Base-by-base conservation (phyloP, 2,797 vertebrate genomes). In the Mus caroli region DNA sequence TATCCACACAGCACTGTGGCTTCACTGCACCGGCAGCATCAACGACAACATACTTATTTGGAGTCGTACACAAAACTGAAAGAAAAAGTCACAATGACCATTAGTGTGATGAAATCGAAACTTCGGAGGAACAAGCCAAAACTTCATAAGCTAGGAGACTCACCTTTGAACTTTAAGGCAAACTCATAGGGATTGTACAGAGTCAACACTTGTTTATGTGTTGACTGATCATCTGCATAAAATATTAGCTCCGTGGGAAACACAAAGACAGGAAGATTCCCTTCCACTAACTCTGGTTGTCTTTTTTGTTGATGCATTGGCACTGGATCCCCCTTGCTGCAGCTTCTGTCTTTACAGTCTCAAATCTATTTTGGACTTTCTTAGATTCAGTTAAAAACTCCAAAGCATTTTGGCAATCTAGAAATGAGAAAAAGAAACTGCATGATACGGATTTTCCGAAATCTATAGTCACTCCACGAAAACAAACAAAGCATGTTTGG, bases 171-270 rank as follows among this genome's bases (percentile, higher is more conserved):
- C 98, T 99, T 99, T 98, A 99, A 99, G 97, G 99, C 99, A 98
- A 99, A 99, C 98, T 99, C 99, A 99, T 99, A 99, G 91, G 99
- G 99, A 98, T 99, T 99, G 99, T 99, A 99, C 97, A 99, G 99
- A 93, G 99, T 99, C 99, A 99, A 99, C 99, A 99, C 99, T 98
- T 99, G 99, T 98, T 99, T 99, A 98, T 99, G 99, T 95, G 99
- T 99, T 50, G 99, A 99, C 99, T 99, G 99, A 98, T 99, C 99
- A 98, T 99, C 99, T 87, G 99, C 99, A 96, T 99, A 99, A 99
- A 99, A 99, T 98, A 99, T 98, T 95, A 99, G 99, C 98, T 99
- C 99, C 50, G 99, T 99, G 98, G 99, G 99, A 98, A 99, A 99
- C 98, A 99, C 99, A 97, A 99, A 99, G 98, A 99, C 99, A 56